Percentiles rank a stretch among this genome's conserved stretches.
Evolutionary conservation across 2,113 vertebrate species (phyloP).

Genomic region (human): DNA sequence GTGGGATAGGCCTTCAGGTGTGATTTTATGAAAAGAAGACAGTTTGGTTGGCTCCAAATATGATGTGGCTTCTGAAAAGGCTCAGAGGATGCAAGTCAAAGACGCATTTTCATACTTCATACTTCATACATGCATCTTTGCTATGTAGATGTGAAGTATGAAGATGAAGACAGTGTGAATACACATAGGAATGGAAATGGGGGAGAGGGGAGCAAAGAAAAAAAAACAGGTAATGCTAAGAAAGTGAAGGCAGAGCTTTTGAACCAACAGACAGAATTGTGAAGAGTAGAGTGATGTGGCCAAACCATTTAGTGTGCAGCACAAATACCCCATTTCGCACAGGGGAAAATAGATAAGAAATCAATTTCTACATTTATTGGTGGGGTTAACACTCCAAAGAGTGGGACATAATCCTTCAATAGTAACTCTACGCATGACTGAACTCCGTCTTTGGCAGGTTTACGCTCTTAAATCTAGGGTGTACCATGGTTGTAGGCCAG

Average conservation of each 20-base stretch:
- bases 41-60: neutral
- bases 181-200: neutral
- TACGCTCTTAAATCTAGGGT: neutral
- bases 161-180: neutral
- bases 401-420: neutral
- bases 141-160: neutral
- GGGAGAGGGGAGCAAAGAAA: neutral
- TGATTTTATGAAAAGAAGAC: neutral
- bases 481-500: neutral
- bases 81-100: neutral
- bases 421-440: neutral
- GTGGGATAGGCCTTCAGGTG: neutral
- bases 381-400: neutral
- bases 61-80: neutral
- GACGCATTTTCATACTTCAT: neutral
- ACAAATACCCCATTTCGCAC: neutral
- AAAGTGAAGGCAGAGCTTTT: neutral
- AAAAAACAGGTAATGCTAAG: neutral
- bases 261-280: neutral
- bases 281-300: neutral
- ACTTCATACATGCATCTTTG: too few relatives aligned
- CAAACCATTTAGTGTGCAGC: neutral
- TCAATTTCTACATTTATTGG: neutral
- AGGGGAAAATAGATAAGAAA: neutral
- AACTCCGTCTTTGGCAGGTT: neutral